phyloP scores from a whole-genome alignment of 2,888 invertebrate species.

The Oscheius onirici region DNA sequence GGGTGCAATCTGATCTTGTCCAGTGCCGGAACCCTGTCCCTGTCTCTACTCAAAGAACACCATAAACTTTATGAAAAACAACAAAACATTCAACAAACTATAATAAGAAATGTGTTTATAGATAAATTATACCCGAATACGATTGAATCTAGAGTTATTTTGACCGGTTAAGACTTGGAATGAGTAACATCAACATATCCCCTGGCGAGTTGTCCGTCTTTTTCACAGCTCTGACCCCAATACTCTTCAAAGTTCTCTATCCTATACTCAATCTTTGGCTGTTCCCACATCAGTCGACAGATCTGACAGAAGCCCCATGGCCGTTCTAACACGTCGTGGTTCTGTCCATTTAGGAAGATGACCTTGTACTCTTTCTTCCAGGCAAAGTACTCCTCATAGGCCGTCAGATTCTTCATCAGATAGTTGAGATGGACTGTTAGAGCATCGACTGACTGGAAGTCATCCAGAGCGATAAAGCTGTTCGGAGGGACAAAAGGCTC shows the following conservation, averaged over 20 bases:
- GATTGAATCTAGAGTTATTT: too few species aligned
- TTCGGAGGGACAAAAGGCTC: slow-evolving; percentile 71
- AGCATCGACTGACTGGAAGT: slow-evolving; percentile 72
- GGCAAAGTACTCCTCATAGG: slow-evolving; percentile 74
- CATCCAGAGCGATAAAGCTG: slow-evolving; percentile 74
- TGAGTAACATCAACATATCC: too few species aligned
- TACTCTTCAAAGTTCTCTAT: slow-evolving; percentile 48
- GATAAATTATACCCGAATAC: too few species aligned
- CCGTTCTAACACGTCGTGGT: slow-evolving; percentile 65
- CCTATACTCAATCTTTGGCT: slow-evolving; percentile 37
- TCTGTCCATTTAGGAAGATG: slow-evolving; percentile 63
- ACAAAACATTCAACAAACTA: too few species aligned
- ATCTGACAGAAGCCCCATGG: slow-evolving; percentile 71
- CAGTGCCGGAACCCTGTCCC: too few species aligned
- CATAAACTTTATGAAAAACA: too few species aligned
- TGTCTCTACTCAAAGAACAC: too few species aligned
- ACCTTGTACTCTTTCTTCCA: slow-evolving; percentile 72
- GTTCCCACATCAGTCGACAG: slow-evolving; percentile 60
- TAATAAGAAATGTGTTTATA: too few species aligned
- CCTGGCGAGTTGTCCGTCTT: slow-evolving; percentile 47
- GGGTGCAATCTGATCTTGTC: not conserved
- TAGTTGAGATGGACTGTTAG: slow-evolving; percentile 73
- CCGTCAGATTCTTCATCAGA: slow-evolving; percentile 72
- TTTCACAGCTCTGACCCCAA: slow-evolving; percentile 52
- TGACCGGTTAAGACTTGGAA: too few species aligned